Percentiles rank a stretch among this genome's conserved stretches.
phyloP scores from a whole-genome alignment of 2,888 invertebrate genomes.

The Drosophila robusta region DNA sequence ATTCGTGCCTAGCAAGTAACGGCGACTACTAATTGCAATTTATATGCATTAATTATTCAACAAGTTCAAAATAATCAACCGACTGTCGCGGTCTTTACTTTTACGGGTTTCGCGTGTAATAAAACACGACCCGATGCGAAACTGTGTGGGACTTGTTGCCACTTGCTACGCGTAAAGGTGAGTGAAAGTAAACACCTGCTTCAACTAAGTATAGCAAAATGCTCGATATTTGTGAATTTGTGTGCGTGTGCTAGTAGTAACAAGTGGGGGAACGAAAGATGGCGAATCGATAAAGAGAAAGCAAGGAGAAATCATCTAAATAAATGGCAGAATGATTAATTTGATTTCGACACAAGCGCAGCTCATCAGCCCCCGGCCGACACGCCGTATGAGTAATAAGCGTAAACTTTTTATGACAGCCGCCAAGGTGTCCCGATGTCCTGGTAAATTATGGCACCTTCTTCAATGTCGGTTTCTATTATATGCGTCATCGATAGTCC shows the following conservation, averaged over 20 bases:
- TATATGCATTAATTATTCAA: too few relatives aligned
- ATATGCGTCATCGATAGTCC: conserved; percentile 22
- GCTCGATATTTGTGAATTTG: not conserved
- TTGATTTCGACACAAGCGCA: conserved; percentile 41
- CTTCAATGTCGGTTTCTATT: conserved; percentile 15
- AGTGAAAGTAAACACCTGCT: conserved; percentile 36
- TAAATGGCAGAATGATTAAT: conserved; percentile 67
- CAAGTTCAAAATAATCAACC: not conserved
- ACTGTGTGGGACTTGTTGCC: not conserved
- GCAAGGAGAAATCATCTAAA: conserved; percentile 31
- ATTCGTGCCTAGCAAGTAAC: too few relatives aligned
- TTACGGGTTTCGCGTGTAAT: not conserved
- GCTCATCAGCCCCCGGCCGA: conserved; percentile 20
- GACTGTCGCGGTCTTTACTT: not conserved
- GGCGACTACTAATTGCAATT: too few relatives aligned
- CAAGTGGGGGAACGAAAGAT: not conserved
- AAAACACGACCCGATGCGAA: not conserved
- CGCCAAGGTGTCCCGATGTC: conserved; percentile 18
- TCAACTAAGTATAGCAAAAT: conserved; percentile 34
- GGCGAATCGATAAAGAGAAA: conserved; percentile 42
- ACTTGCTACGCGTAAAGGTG: conserved; percentile 12
- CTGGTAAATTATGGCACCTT: conserved; percentile 48
- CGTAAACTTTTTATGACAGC: conserved; percentile 63
- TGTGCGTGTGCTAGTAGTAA: conserved; percentile 2
- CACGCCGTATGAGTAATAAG: conserved; percentile 58